Evolutionary conservation across 2,888 invertebrate species (phyloP).

Genomic region (Pterostichus niger): DNA sequence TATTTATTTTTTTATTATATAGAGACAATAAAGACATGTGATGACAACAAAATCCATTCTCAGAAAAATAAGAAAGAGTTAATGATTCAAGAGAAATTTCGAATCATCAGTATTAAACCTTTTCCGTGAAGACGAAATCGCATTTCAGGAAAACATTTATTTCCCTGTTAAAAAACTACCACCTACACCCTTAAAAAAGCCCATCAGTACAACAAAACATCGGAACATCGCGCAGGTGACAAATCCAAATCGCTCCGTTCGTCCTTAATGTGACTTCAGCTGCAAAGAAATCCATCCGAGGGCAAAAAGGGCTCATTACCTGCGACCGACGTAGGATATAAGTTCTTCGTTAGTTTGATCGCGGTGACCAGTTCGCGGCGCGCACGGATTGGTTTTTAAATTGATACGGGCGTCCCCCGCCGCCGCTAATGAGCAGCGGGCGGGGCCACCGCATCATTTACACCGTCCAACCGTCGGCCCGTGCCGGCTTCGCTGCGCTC

Average conservation of each 20-base stretch:
- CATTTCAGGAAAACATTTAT: conserved; percentile 9
- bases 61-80: too few relatives aligned
- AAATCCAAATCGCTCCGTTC: conserved; percentile 19
- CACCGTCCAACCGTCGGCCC: conserved; percentile 65
- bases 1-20: too few relatives aligned
- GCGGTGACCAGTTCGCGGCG: conserved; percentile 29
- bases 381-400: conserved; percentile 64
- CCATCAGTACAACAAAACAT: conserved; percentile 15
- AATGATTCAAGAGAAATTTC: too few relatives aligned
- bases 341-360: background rate
- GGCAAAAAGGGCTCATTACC: conserved; percentile 12
- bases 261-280: background rate
- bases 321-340: background rate
- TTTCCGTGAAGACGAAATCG: background rate
- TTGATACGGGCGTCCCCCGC: conserved; percentile 40
- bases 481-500: conserved; percentile 11
- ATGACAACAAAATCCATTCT: too few relatives aligned
- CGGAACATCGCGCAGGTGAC: conserved; percentile 9
- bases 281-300: conserved; percentile 8
- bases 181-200: conserved; percentile 8
- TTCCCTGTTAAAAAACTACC: background rate
- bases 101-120: too few relatives aligned
- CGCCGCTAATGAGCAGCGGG: conserved; percentile 57
- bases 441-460: conserved; percentile 65
- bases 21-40: too few relatives aligned